Conservation (phyloP, 2,888 invertebrate species). For the Pollenia labialis region DNA sequence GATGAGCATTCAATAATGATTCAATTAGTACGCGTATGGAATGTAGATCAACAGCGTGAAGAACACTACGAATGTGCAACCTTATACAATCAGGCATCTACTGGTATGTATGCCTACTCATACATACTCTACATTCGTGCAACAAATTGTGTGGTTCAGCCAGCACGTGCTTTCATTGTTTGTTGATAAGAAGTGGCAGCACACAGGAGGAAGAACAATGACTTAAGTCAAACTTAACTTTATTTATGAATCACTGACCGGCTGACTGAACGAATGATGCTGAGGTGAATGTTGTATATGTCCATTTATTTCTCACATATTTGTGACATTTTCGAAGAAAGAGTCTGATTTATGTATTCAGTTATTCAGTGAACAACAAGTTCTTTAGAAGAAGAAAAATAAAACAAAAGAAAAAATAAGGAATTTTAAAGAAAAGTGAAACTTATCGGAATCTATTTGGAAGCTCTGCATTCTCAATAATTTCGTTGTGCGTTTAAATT, state of each 20-base stretch:
- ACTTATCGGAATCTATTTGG: background rate
- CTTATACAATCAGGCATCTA: background rate
- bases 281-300: background rate
- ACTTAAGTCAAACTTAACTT: conserved; percentile 28
- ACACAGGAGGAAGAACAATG: background rate
- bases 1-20: conserved; percentile 60
- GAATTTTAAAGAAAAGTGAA: background rate
- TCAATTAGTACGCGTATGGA: conserved; percentile 55
- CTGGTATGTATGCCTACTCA: background rate
- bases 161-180: conserved; percentile 37
- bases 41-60: conserved; percentile 53
- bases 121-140: background rate
- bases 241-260: conserved; percentile 15
- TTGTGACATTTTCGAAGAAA: conserved; percentile 21
- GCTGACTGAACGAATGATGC: conserved; percentile 1
- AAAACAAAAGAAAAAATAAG: background rate
- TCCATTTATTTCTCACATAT: conserved; percentile 5
- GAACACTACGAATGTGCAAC: conserved; percentile 27
- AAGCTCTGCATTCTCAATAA: too few relatives aligned
- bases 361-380: conserved; percentile 12
- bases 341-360: background rate
- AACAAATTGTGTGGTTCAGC: conserved; percentile 37
- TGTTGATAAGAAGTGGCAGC: background rate
- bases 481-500: too few relatives aligned
- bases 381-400: background rate